phyloP scores from a whole-genome alignment of 2,888 invertebrate genomes.

The Electrophaes corylata region DNA sequence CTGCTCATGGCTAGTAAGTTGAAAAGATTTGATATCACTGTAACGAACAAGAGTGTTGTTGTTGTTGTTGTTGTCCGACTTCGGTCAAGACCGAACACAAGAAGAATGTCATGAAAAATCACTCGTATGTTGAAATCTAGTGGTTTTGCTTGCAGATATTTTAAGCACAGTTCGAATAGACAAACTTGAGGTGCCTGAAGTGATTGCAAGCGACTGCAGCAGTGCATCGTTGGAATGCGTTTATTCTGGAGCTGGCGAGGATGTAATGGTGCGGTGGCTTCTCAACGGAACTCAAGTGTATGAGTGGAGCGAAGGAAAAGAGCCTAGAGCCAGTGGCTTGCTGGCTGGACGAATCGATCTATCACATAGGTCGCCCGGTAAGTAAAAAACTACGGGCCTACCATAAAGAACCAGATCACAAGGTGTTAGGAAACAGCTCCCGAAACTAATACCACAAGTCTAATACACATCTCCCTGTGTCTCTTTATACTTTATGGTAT shows the following conservation, averaged over 20 bases:
- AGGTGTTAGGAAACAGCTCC: too few relatives aligned
- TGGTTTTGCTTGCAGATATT: slow-evolving; percentile 40
- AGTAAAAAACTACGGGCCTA: slow-evolving; percentile 17
- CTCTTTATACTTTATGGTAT: too few relatives aligned
- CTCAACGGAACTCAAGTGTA: slow-evolving; percentile 46
- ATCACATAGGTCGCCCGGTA: slow-evolving; percentile 41
- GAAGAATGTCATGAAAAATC: too few relatives aligned
- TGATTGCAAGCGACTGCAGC: slow-evolving; percentile 43
- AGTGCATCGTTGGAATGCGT: slow-evolving; percentile 47
- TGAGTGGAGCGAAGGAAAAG: slow-evolving; percentile 43
- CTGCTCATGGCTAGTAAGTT: slow-evolving; percentile 43
- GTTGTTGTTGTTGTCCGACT: too few relatives aligned
- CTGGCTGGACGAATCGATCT: slow-evolving; percentile 44
- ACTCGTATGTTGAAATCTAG: too few relatives aligned
- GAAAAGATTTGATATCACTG: too few relatives aligned
- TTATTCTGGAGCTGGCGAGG: slow-evolving; percentile 41
- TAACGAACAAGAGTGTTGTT: too few relatives aligned
- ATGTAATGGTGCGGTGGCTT: slow-evolving; percentile 48
- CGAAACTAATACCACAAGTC: too few relatives aligned
- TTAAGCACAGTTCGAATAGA: slow-evolving; percentile 49
- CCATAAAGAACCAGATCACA: too few relatives aligned
- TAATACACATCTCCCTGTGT: too few relatives aligned
- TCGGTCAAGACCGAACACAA: too few relatives aligned
- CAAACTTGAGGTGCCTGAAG: slow-evolving; percentile 48
- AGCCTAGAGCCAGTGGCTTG: slow-evolving; percentile 40